phyloP scores from a whole-genome alignment of 1,140 invertebrate species.

The Galleria mellonella region DNA sequence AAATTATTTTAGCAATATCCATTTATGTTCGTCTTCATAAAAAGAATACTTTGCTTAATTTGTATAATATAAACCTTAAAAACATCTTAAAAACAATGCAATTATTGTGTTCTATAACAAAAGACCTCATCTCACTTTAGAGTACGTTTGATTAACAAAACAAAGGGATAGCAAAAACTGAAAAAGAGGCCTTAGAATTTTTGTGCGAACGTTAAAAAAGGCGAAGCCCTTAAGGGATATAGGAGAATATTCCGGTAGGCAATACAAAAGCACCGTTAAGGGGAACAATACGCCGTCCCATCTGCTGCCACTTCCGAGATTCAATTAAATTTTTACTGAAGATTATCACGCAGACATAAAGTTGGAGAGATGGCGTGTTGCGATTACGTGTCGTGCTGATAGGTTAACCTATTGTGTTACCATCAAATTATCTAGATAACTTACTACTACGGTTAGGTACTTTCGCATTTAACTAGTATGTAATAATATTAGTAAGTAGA shows the following conservation, averaged over 20 bases:
- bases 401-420: background rate
- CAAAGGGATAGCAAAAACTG: constrained; percentile 10
- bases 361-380: constrained; percentile 18
- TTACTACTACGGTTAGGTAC: too few relatives aligned
- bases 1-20: too few relatives aligned
- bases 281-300: constrained; percentile 39
- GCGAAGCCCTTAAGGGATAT: constrained; percentile 13
- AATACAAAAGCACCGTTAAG: constrained; percentile 8
- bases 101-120: too few relatives aligned
- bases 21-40: too few relatives aligned
- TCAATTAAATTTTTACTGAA: constrained; percentile 74
- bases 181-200: constrained; percentile 2
- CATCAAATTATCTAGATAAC: too few relatives aligned
- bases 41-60: too few relatives aligned
- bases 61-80: too few relatives aligned
- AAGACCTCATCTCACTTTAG: too few relatives aligned
- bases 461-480: too few relatives aligned
- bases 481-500: too few relatives aligned
- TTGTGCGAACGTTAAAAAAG: background rate
- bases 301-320: constrained; percentile 57
- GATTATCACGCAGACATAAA: constrained; percentile 71
- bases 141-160: constrained; percentile 18
- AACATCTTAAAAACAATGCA: too few relatives aligned
- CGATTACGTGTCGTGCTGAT: constrained; percentile 30
- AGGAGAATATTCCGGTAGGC: constrained; percentile 14